Percentiles rank a stretch among this genome's conserved stretches.
Conservation (phyloP, 2,113 vertebrate genomes). For the Machaerirhynchus nigripectus region DNA sequence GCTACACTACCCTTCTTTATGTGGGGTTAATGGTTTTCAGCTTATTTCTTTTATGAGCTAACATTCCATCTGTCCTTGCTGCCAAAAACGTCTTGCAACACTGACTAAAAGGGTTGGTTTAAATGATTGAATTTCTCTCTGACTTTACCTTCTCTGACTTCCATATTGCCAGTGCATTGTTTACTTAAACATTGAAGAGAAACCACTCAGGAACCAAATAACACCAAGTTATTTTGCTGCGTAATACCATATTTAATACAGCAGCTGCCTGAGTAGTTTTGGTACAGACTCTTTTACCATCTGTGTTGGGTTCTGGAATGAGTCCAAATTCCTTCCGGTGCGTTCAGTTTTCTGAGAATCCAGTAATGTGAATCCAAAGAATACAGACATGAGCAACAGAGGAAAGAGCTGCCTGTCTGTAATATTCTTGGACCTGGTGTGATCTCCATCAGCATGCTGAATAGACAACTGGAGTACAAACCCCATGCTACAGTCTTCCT, state of each 20-base stretch:
- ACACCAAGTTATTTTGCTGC: neutral
- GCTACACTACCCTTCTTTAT: neutral
- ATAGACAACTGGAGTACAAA: neutral
- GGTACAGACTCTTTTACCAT: neutral
- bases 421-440: neutral
- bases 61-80: neutral
- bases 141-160: neutral
- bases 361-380: neutral
- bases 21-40: neutral
- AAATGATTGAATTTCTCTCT: neutral
- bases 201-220: neutral
- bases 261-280: neutral
- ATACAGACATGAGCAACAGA: neutral
- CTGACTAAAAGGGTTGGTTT: neutral
- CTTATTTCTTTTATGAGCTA: neutral
- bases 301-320: neutral
- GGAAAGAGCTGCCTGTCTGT: neutral
- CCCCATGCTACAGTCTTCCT: neutral
- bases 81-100: neutral
- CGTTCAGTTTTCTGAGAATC: neutral
- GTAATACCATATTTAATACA: neutral
- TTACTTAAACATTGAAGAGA: neutral
- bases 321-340: neutral
- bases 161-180: neutral
- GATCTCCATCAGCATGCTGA: neutral